Evolutionary conservation across 2,113 vertebrate species (phyloP), one percentile per base, ranked within the genome.

Genomic region (Labeo rohita): DNA sequence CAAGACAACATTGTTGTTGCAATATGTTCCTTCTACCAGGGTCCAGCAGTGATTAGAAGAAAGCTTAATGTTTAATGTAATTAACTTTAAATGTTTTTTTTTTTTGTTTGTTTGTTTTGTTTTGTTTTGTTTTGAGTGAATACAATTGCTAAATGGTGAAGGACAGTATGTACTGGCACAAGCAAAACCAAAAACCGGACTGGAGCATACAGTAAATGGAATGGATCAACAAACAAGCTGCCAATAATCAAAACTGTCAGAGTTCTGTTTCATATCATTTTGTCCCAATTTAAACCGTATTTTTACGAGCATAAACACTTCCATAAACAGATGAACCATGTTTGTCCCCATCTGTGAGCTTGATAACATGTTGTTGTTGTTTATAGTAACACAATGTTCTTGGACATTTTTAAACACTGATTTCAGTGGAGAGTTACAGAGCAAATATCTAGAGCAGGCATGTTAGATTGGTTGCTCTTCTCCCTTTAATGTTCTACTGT

Each of bases 331-430:
- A 52, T 78, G 75, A 28, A 21, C 1, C 23, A 34, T 56, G 39
- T 78, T 59, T 39, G 15, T 78, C 52, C 56, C 52, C 50, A 21
- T 78, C 34, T 36, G 28, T 54, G 49, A 10, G 52, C 76, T 56
- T 7, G 34, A 56, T 78, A 54, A 59, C 52, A 21, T 59, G 15
- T 76, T 75, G 47, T 76, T 75, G 47, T 50, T 76, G 50, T 78
- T 78, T 59, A 18, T 36, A 39, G 52, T 54, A 36, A 78, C 34
- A 76, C 45, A 78, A 39, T 78, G 76, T 39, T 78, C 34, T 59
- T 59, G 50, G 76, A 52, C 49, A 18, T 39, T 28, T 59, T 56
- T 36, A 54, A 78, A 78, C 13, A 56, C 23, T 28, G 3, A 34
- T 16, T 78, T 59, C 7, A 78, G 34, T 59, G 49, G 36, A 21